These are phyloP conservation scores for Microcebus tavaratra DNA, from an alignment of 2,113 vertebrate genomes.

Conservation along the genomic window DNA sequence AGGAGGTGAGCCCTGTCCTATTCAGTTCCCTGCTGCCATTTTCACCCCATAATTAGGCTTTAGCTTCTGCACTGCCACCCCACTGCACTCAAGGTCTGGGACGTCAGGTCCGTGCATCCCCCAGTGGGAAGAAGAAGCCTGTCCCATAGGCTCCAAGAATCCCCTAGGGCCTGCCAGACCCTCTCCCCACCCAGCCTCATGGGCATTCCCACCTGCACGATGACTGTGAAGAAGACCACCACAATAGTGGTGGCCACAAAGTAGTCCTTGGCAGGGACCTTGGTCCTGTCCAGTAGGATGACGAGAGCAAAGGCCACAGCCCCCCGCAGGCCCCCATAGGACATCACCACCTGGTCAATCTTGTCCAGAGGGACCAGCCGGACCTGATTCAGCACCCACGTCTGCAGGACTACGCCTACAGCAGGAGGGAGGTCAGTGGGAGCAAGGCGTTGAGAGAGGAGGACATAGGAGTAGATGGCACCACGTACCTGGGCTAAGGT, in stretches of 20 bases:
- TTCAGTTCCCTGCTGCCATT: neutral
- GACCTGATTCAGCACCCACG: constrained; percentile 94
- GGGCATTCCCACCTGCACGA: constrained; percentile 92
- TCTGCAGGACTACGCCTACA: constrained; percentile 95
- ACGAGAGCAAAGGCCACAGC: constrained; percentile 97
- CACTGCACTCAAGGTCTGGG: neutral
- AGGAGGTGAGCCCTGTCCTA: constrained; percentile 52
- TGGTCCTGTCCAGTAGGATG: constrained; percentile 90
- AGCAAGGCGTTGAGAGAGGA: constrained; percentile 56
- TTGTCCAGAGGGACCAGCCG: constrained; percentile 95
- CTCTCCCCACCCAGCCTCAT: constrained; percentile 17
- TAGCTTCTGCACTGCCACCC: neutral
- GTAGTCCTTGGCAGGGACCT: constrained; percentile 96
- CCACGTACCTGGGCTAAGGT: constrained; percentile 37
- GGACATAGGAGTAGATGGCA: neutral
- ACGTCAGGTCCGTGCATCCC: neutral
- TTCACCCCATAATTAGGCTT: neutral
- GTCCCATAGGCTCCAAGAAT: constrained; percentile 30
- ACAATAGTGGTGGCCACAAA: constrained; percentile 97
- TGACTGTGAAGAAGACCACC: constrained; percentile 98
- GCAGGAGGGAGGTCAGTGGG: constrained; percentile 71
- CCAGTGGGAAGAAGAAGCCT: neutral
- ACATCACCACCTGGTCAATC: constrained; percentile 99
- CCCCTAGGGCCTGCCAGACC: constrained; percentile 32
- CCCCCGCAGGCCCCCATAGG: constrained; percentile 95